Evolutionary conservation across 2,797 vertebrate genomes (phyloP).

Genomic region (Urocyon cinereoargenteus): DNA sequence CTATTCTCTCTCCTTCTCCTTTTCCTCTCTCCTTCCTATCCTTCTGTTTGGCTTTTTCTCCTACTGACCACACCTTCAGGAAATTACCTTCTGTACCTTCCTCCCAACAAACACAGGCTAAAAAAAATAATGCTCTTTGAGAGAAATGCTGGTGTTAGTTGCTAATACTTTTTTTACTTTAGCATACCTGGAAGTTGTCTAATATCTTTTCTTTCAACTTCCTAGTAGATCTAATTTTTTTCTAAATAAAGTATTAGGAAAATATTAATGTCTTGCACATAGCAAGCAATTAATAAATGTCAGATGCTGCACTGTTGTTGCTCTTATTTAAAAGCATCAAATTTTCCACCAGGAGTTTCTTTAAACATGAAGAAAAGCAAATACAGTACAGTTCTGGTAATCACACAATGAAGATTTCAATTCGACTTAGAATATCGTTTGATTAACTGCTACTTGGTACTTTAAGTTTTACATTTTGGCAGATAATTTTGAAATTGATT

Average conservation of each 20-base stretch:
- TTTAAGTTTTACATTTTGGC: neutral
- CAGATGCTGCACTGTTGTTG: neutral
- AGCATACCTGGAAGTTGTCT: neutral
- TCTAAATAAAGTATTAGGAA: neutral
- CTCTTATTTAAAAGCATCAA: neutral
- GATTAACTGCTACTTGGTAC: neutral
- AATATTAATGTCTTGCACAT: neutral
- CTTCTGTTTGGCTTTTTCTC: neutral
- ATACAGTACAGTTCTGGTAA: neutral
- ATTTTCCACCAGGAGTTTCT: neutral
- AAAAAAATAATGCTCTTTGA: neutral
- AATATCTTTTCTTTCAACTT: neutral
- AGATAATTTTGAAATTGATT: neutral
- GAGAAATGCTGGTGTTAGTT: too few relatives aligned
- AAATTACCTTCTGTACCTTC: neutral
- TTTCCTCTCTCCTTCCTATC: too few relatives aligned
- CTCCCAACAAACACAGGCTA: neutral
- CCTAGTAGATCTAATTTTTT: neutral
- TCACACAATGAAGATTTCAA: neutral
- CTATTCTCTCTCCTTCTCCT: neutral
- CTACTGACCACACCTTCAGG: neutral
- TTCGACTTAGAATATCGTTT: neutral
- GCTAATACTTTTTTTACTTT: neutral
- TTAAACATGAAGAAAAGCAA: slow-evolving; percentile 20
- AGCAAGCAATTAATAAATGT: neutral